A percentile compares a stretch with the other conserved stretches of the same genome.
These are phyloP conservation scores for Pitangus sulphuratus DNA, from an alignment of 2,797 vertebrate species.

Conservation along the genomic window DNA sequence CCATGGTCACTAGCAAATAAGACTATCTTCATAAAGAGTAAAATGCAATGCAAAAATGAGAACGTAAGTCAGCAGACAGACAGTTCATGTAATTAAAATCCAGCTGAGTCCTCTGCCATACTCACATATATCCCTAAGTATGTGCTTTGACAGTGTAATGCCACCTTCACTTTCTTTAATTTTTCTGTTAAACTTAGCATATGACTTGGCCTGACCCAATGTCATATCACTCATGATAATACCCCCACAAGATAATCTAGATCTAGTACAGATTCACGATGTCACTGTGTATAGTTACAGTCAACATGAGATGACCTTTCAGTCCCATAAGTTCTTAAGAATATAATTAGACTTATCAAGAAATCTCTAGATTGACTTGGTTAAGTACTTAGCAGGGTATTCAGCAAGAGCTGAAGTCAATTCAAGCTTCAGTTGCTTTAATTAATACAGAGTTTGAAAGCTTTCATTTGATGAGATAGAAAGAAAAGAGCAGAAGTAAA, in stretches of 20 bases:
- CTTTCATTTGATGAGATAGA: not conserved
- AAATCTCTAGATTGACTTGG: not conserved
- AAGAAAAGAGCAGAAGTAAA: not conserved
- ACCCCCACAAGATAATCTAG: not conserved
- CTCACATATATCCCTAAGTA: not conserved
- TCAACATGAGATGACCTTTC: not conserved
- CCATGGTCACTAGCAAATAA: not conserved
- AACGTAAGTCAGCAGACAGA: not conserved
- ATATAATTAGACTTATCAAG: not conserved
- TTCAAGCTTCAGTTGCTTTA: slow-evolving; percentile 35
- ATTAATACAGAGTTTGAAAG: slow-evolving; percentile 20
- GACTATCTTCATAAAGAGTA: not conserved
- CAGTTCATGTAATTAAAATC: not conserved
- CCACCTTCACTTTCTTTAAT: not conserved
- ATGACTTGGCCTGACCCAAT: not conserved
- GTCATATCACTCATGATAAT: not conserved
- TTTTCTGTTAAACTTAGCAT: not conserved
- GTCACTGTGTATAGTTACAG: not conserved
- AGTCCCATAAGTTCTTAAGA: not conserved
- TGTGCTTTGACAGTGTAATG: not conserved
- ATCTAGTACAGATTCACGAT: not conserved
- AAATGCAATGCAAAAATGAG: not conserved
- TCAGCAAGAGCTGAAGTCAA: not conserved
- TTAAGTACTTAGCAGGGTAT: slow-evolving; percentile 20
- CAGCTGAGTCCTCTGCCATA: not conserved